Base-by-base conservation (phyloP, 2,113 vertebrate species). In the Callaeas wilsoni region DNA sequence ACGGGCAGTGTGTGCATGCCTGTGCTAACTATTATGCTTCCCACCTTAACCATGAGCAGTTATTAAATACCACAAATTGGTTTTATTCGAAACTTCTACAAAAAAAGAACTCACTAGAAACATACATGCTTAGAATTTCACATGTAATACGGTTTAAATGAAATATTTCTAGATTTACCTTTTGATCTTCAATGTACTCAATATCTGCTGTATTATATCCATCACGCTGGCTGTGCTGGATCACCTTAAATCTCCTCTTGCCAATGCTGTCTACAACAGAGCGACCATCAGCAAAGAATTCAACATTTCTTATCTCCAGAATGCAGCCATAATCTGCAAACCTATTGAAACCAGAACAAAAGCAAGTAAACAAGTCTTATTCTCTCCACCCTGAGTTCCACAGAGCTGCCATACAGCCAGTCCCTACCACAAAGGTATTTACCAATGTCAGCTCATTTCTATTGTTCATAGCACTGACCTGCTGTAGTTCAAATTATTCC, bases 261-360 rank as follows among this genome's bases (percentile, higher is more conserved):
- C 98, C 98, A 5, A 98, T 97, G 75, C 98, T 98, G 91, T 98
- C 98, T 14, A 98, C 97, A 44, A 98, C 98, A 20, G 98, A 98
- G 70, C 98, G 98, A 41, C 98, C 98, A 79, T 98, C 98, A 20
- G 98, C 89, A 97, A 98, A 98, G 93, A 98, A 98, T 22, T 98
- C 98, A 56, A 98, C 98, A 12, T 98, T 98, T 95, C 98, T 98
- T 96, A 98, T 98, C 97, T 98, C 98, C 90, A 98, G 94, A 75
- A 98, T 97, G 86, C 98, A 98, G 82, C 98, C 98, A 47, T 98
- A 98, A 87, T 98, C 98, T 59, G 98, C 98, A 97, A 98, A 98
- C 80, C 98, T 98, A 95, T 92, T 95, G 74, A 90, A 92, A 94
- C 75, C 85, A 76, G 88, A 96, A 96, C 73, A 91, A 64, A 94